These are phyloP conservation scores for Neodontobutis hainanensis DNA, from an alignment of 2,113 vertebrate species.

Conservation along the genomic window DNA sequence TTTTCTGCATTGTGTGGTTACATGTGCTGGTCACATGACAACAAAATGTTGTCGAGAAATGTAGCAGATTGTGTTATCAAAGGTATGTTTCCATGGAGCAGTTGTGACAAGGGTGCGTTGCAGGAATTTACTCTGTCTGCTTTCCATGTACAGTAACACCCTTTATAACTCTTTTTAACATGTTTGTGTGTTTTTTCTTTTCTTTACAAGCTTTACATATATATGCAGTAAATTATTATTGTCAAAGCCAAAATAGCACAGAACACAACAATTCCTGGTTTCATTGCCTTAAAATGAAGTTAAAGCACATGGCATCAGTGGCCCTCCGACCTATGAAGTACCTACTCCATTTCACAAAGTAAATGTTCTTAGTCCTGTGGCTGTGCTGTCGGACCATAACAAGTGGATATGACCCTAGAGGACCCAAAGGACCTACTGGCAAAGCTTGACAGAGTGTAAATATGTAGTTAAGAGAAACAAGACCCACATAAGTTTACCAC, in stretches of 20 bases:
- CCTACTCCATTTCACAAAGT: constrained; percentile 1
- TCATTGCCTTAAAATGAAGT: too few relatives aligned
- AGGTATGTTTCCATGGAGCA: constrained; percentile 4
- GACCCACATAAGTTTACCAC: background rate
- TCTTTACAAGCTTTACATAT: too few relatives aligned
- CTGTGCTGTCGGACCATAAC: constrained; percentile 19
- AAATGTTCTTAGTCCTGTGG: constrained; percentile 21
- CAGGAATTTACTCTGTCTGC: constrained; percentile 32
- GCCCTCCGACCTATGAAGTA: background rate
- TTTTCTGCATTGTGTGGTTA: background rate
- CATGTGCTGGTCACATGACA: background rate
- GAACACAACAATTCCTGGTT: too few relatives aligned
- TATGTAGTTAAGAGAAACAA: background rate
- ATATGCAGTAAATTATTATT: too few relatives aligned
- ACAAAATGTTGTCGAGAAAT: constrained; percentile 2
- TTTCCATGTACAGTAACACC: constrained; percentile 37
- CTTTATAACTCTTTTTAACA: constrained; percentile 13
- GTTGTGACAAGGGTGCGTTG: constrained; percentile 31
- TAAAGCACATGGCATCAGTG: background rate
- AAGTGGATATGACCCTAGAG: constrained; percentile 26
- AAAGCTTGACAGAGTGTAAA: background rate
- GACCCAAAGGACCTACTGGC: constrained; percentile 49
- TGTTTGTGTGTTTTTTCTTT: too few relatives aligned
- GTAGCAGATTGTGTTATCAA: background rate
- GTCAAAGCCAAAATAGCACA: too few relatives aligned